Percentiles rank a stretch among this genome's conserved stretches.
Evolutionary conservation across 2,797 vertebrate genomes (phyloP).

Genomic region (Clarias laeviceps): DNA sequence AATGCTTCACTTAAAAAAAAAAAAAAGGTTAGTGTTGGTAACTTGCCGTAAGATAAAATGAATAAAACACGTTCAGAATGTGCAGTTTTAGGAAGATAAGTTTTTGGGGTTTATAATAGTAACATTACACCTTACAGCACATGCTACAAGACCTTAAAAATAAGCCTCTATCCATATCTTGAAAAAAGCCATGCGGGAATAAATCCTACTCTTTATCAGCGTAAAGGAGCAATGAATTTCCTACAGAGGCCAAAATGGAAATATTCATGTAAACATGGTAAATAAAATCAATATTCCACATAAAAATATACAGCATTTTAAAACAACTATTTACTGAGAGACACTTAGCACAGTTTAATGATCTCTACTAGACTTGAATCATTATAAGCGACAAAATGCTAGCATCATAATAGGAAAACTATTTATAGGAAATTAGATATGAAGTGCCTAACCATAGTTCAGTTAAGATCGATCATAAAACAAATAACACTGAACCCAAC

Average conservation of each 20-base stretch:
- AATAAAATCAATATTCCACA: neutral
- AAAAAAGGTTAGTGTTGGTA: neutral
- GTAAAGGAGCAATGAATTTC: slow-evolving; percentile 58
- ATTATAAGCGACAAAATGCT: neutral
- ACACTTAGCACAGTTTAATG: neutral
- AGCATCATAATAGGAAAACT: neutral
- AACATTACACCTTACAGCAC: neutral
- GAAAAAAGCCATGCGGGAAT: neutral
- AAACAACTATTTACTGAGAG: neutral
- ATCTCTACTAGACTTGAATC: neutral
- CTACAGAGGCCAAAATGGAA: slow-evolving; percentile 35
- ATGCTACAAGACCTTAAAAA: neutral
- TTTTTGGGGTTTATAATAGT: neutral
- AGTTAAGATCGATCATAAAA: neutral
- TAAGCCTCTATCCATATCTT: neutral
- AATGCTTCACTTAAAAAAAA: neutral
- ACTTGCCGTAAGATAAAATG: neutral
- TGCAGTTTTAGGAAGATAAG: neutral
- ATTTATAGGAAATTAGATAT: neutral
- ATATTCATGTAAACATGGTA: neutral
- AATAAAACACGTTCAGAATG: neutral
- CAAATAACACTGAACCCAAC: neutral
- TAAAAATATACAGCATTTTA: neutral
- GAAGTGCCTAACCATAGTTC: neutral
- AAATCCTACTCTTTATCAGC: slow-evolving; percentile 44